A percentile compares a stretch with the other conserved stretches of the same genome.
Evolutionary conservation across 1,140 invertebrate genomes (phyloP).

Genomic region (Mylabris phalerata): DNA sequence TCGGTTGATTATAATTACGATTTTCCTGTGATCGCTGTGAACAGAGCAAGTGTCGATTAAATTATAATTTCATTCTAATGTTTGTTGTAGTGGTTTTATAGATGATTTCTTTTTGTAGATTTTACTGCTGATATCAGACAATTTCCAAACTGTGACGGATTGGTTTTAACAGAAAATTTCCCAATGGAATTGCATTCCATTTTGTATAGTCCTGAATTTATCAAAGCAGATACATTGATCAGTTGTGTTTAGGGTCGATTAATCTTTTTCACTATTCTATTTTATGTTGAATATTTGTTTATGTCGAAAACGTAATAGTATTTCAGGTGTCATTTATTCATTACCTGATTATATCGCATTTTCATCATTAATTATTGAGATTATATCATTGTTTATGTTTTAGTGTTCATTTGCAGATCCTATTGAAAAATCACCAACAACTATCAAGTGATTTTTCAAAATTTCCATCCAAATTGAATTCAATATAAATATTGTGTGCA

Average conservation of each 20-base stretch:
- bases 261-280: slow-evolving; percentile 21
- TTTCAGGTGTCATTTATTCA: slow-evolving; percentile 14
- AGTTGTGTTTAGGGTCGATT: slow-evolving; percentile 18
- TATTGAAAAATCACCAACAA: slow-evolving; percentile 2
- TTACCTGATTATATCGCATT: slow-evolving; percentile 14
- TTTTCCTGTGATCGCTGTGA: slow-evolving; percentile 8
- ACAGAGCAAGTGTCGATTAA: slow-evolving; percentile 13
- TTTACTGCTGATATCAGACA: slow-evolving; percentile 29
- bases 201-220: slow-evolving; percentile 20
- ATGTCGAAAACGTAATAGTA: slow-evolving; percentile 10
- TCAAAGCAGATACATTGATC: slow-evolving; percentile 17
- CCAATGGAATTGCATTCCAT: slow-evolving; percentile 29
- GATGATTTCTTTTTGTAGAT: slow-evolving; percentile 13
- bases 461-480: too few species aligned
- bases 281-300: slow-evolving; percentile 13
- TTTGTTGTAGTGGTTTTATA: slow-evolving; percentile 14
- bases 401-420: not conserved
- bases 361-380: slow-evolving; percentile 16
- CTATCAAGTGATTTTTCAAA: too few species aligned
- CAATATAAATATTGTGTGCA: too few species aligned
- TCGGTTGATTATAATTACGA: not conserved
- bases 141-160: slow-evolving; percentile 28
- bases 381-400: slow-evolving; percentile 14
- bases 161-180: slow-evolving; percentile 30
- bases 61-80: not conserved